A percentile compares a stretch with the other conserved stretches of the same genome.
Conservation (phyloP, 2,888 invertebrate genomes). For the Chymomyza caudatula region DNA sequence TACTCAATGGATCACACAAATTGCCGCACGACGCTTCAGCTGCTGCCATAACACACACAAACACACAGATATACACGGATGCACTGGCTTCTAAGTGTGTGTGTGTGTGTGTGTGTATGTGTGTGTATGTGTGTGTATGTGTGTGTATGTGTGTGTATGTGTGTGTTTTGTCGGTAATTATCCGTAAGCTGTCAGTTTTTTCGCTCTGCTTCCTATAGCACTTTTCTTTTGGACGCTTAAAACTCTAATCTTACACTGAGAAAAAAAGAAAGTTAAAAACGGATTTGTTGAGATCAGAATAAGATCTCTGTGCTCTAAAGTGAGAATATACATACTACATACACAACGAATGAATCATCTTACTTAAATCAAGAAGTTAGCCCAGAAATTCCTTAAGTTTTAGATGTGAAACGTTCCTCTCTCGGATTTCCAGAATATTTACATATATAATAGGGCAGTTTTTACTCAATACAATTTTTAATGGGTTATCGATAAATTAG, state of each 20-base stretch:
- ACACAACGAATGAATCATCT: no score
- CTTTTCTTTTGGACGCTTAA: constrained; percentile 18
- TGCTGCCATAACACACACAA: not conserved
- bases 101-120: not conserved
- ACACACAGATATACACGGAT: not conserved
- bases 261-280: not conserved
- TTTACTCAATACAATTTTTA: no score
- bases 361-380: no score
- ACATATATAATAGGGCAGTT: no score
- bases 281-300: not conserved
- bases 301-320: no score
- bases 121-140: constrained; percentile 26
- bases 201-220: constrained; percentile 51
- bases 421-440: no score
- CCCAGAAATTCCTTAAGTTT: no score
- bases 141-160: constrained; percentile 10
- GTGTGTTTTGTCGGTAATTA: constrained; percentile 61
- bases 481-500: no score
- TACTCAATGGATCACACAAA: constrained; percentile 68
- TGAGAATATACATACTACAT: no score
- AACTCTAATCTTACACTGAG: not conserved
- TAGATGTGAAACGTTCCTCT: no score
- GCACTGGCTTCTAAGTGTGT: not conserved
- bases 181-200: constrained; percentile 72
- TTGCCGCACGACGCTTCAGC: constrained; percentile 50